A percentile compares a stretch with the other conserved stretches of the same genome.
These are phyloP conservation scores for Athene cunicularia DNA, from an alignment of 2,113 vertebrate species.

Conservation along the genomic window DNA sequence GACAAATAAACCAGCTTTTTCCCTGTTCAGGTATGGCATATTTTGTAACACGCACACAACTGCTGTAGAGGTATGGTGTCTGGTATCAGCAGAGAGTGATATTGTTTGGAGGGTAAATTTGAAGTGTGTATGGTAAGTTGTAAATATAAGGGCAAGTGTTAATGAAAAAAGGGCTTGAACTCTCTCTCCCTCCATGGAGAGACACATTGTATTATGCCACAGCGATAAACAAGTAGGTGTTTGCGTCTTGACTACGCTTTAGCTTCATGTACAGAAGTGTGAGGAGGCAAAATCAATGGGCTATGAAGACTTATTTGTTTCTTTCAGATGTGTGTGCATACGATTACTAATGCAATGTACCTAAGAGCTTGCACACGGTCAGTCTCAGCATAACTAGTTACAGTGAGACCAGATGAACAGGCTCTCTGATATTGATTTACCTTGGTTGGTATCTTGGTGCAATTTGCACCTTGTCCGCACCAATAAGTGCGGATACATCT, in stretches of 20 bases:
- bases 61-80: background rate
- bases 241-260: background rate
- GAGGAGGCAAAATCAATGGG: background rate
- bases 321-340: background rate
- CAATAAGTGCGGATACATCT: background rate
- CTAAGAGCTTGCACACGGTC: background rate
- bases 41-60: background rate
- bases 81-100: background rate
- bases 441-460: background rate
- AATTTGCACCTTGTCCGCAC: background rate
- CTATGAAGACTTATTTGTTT: background rate
- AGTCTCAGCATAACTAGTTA: background rate
- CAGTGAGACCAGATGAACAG: background rate
- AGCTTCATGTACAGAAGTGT: background rate
- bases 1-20: background rate
- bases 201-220: background rate
- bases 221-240: background rate
- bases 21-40: rapidly evolving
- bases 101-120: background rate
- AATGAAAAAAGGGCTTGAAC: background rate
- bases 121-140: background rate
- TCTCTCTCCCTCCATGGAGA: background rate
- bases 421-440: background rate
- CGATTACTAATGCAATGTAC: background rate
- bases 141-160: background rate